Percentiles rank a stretch among this genome's conserved stretches.
phyloP scores from a whole-genome alignment of 1,140 invertebrate species.

The Heterodera carotae region DNA sequence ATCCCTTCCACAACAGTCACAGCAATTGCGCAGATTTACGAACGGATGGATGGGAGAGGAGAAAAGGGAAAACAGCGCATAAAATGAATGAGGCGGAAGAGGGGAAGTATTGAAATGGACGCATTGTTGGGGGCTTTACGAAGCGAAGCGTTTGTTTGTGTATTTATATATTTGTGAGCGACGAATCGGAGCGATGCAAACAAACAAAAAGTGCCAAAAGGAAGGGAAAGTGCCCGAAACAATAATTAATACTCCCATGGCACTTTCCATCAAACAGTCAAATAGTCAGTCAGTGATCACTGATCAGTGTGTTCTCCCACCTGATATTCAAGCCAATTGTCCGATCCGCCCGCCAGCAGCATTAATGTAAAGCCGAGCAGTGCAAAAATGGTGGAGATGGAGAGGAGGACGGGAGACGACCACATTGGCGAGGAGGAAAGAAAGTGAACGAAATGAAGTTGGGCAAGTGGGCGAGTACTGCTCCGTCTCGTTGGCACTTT shows the following conservation, averaged over 20 bases:
- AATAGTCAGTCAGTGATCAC: too few species aligned
- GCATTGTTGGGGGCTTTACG: neutral
- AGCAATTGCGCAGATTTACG: neutral
- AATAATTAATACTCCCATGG: too few species aligned
- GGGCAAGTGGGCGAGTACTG: neutral
- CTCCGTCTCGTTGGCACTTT: neutral
- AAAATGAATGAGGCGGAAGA: neutral
- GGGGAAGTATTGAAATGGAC: too few species aligned
- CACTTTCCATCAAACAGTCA: too few species aligned
- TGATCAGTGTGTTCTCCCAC: constrained; percentile 35
- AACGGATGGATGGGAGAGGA: neutral
- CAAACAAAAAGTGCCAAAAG: neutral
- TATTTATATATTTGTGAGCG: too few species aligned
- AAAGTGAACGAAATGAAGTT: neutral
- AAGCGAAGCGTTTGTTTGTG: constrained; percentile 3
- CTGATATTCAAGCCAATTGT: constrained; percentile 52
- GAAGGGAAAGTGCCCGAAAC: too few species aligned
- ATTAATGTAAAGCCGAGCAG: constrained; percentile 48
- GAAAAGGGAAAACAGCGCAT: neutral
- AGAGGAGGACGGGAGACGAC: constrained; percentile 41
- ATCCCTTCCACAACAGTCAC: neutral
- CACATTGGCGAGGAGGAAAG: constrained; percentile 17
- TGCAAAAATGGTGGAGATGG: constrained; percentile 44
- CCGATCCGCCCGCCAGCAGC: constrained; percentile 39
- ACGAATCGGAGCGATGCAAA: constrained; percentile 2